Conservation (phyloP, 1,140 invertebrate species). For the Manduca sexta region DNA sequence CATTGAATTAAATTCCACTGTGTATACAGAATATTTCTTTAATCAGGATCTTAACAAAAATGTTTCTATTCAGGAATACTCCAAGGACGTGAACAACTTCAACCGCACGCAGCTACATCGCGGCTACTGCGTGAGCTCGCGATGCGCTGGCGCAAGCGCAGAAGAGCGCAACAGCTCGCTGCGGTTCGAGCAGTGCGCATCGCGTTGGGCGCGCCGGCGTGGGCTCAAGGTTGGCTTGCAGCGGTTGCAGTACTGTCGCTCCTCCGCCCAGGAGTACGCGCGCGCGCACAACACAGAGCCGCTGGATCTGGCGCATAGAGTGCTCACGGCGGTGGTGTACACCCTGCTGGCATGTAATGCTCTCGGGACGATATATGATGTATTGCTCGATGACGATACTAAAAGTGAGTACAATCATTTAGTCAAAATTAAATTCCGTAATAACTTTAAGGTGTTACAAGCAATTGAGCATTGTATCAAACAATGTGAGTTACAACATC, state of each 20-base stretch:
- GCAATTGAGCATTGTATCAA: too few species aligned
- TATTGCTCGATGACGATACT: slow-evolving; percentile 9
- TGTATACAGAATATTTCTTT: too few species aligned
- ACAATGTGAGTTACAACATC: too few species aligned
- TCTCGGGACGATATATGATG: slow-evolving; percentile 36
- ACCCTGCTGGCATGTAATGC: slow-evolving; percentile 27
- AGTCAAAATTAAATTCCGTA: too few species aligned
- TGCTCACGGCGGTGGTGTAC: slow-evolving; percentile 19
- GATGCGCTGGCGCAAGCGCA: slow-evolving; percentile 18
- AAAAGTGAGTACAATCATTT: slow-evolving; percentile 39
- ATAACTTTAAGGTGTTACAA: too few species aligned
- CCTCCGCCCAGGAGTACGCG: slow-evolving; percentile 7
- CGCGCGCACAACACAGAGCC: slow-evolving; percentile 3
- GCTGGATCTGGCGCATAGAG: slow-evolving; percentile 14
- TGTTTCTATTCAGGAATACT: slow-evolving; percentile 22
- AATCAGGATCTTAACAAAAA: not conserved
- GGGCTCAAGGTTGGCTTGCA: slow-evolving; percentile 18
- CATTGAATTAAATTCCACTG: too few species aligned
- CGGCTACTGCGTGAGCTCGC: slow-evolving; percentile 30
- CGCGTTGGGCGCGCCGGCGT: slow-evolving; percentile 16
- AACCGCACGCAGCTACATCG: slow-evolving; percentile 35
- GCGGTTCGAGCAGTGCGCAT: slow-evolving; percentile 37
- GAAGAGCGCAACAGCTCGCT: slow-evolving; percentile 18
- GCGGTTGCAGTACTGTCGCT: slow-evolving; percentile 22
- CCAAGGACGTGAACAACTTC: slow-evolving; percentile 17